A percentile compares a stretch with the other conserved stretches of the same genome.
These are phyloP conservation scores for Mormyrus hasselquistii DNA, from an alignment of 2,797 vertebrate genomes.

Conservation along the genomic window DNA sequence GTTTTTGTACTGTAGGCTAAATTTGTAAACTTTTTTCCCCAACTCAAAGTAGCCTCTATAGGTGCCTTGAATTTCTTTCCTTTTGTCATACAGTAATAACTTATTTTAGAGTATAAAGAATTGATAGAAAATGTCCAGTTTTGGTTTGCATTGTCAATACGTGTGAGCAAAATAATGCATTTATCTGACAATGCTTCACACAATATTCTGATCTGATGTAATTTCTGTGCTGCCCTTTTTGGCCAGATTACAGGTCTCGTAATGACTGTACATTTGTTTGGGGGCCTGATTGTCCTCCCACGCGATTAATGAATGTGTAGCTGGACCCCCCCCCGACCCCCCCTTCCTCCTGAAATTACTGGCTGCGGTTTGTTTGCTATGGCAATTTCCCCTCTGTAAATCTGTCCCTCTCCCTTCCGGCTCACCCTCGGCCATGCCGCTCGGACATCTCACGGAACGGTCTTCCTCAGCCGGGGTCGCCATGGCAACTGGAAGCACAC, in stretches of 20 bases:
- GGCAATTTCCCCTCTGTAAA: constrained; percentile 12
- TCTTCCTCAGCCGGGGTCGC: constrained; percentile 5
- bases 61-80: background rate
- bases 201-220: background rate
- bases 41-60: background rate
- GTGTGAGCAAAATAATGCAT: background rate
- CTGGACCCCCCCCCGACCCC: background rate
- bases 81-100: background rate
- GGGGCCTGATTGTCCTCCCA: background rate
- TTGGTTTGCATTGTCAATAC: background rate
- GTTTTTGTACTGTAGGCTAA: background rate
- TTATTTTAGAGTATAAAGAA: background rate
- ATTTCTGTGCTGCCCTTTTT: background rate
- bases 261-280: background rate
- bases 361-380: background rate
- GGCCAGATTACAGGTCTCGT: background rate
- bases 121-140: background rate
- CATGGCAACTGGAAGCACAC: background rate
- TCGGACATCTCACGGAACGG: constrained; percentile 8
- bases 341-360: background rate
- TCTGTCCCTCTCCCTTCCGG: background rate
- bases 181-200: background rate
- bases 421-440: background rate
- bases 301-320: background rate
- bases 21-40: background rate